A percentile compares a stretch with the other conserved stretches of the same genome.
Conservation (phyloP, 2,888 invertebrate species). For the Amitus sp. region DNA sequence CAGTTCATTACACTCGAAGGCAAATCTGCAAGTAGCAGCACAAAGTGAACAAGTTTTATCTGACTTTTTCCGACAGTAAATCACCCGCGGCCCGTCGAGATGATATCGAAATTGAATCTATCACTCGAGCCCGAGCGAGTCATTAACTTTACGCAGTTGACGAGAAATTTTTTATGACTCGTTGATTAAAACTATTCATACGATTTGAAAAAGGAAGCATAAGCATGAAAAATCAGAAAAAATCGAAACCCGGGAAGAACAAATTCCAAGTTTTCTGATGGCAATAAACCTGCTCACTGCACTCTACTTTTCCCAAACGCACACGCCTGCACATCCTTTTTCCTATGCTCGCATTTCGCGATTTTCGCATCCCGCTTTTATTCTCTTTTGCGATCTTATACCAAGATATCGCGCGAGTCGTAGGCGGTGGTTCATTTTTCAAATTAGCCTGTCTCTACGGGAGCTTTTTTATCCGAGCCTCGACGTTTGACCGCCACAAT, state of each 20-base stretch:
- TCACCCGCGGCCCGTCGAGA: constrained; percentile 36
- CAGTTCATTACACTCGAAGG: constrained; percentile 51
- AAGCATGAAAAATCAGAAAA: neutral
- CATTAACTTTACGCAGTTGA: constrained; percentile 17
- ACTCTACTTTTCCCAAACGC: constrained; percentile 9
- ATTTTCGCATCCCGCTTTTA: constrained; percentile 17
- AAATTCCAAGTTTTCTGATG: neutral
- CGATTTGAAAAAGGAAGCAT: neutral
- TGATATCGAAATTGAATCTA: constrained; percentile 35
- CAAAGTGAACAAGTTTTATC: constrained; percentile 49
- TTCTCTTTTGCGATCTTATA: constrained; percentile 16
- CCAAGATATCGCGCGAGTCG: constrained; percentile 21
- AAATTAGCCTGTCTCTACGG: constrained; percentile 12
- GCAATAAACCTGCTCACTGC: constrained; percentile 30
- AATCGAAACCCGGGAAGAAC: neutral
- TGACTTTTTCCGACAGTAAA: constrained; percentile 50
- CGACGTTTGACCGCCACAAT: neutral
- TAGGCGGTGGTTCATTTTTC: constrained; percentile 19
- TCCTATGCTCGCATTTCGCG: constrained; percentile 10
- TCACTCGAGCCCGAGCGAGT: constrained; percentile 15
- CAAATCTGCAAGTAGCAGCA: constrained; percentile 36
- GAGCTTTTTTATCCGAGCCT: constrained; percentile 2
- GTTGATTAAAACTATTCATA: neutral
- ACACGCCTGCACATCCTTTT: constrained; percentile 9
- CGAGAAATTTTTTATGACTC: constrained; percentile 4